A percentile compares a stretch with the other conserved stretches of the same genome.
Evolutionary conservation across 2,797 vertebrate species (phyloP).

Genomic region (Hyperoplus immaculatus): DNA sequence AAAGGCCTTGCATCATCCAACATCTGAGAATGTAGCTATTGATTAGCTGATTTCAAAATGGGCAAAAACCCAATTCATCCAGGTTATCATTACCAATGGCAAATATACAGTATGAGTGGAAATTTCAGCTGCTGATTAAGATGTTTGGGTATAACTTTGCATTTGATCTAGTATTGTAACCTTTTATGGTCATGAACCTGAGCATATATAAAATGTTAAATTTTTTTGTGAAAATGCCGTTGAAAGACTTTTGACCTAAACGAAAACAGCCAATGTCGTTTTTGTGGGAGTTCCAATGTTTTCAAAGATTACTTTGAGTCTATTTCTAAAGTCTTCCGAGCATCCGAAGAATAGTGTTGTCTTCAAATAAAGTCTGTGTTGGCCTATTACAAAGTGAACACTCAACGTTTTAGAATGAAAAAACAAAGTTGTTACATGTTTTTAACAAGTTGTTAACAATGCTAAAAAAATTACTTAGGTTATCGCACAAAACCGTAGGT

Average conservation of each 20-base stretch:
- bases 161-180: conserved; percentile 27
- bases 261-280: conserved; percentile 14
- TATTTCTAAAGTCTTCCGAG: conserved; percentile 3
- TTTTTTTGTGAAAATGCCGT: conserved; percentile 1
- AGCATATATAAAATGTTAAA: neutral
- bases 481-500: neutral
- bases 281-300: conserved; percentile 29
- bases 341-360: conserved; percentile 10
- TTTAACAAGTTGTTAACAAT: neutral
- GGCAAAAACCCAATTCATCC: neutral
- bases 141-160: conserved; percentile 25
- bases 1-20: neutral
- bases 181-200: neutral
- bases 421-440: conserved; percentile 2
- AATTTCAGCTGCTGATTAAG: neutral
- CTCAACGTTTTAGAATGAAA: conserved; percentile 2
- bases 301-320: conserved; percentile 17
- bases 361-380: neutral
- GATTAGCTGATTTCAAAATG: conserved; percentile 5
- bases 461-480: too few species aligned
- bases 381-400: conserved; percentile 4
- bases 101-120: conserved; percentile 5
- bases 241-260: conserved; percentile 17
- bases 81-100: neutral
- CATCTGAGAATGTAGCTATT: neutral